Evolutionary conservation across 2,888 invertebrate species (phyloP), one percentile per base, ranked within the genome.

Genomic region (Chelonus formosanus): DNA sequence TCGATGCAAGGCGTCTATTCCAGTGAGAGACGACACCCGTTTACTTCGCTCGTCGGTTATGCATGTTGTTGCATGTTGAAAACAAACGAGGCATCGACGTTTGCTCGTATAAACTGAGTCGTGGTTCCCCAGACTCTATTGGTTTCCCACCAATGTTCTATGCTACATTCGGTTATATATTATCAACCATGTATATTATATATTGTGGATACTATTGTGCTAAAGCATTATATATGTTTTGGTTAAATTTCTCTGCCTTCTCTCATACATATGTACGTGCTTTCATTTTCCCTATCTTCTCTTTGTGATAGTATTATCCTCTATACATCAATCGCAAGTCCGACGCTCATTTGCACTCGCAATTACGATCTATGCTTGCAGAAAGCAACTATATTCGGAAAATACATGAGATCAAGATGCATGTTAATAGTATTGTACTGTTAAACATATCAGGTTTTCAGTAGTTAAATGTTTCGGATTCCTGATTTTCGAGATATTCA

Each of bases 121-220:
- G 40, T 40, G 40, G 40, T 40, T 40, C 40, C 40, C 40, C 40
- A 40, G 40, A 40, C 55, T 55, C 55, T 44, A 56, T 55, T 20
- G 34, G 32, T 31, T 56, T 40, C 31, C 31, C n/a, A 4, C n/a
- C 8, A 55, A 40, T 34, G 40, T 55, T 44, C 31, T 31, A 20
- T 5, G 32, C 4, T n/a, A 10, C 43, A 45, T 64, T 70, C 47
- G 59, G 64, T 60, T 61, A 62, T 53, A 65, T 68, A 70, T 70
- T 67, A 70, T 70, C 67, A 70, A 67, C 65, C 67, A 55, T 63
- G 67, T 70, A 68, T 70, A 40, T 40, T 70, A 68, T 70, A 40
- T 40, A 40, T 40, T 40, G 66, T 54, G 44, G 56, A 54, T 47
- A 32, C 68, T 63, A 71, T 71, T 71, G 67, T 71, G 60, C 65